A percentile compares a stretch with the other conserved stretches of the same genome.
Evolutionary conservation across 2,113 vertebrate genomes (phyloP).

Genomic region (Leptosomus discolor): DNA sequence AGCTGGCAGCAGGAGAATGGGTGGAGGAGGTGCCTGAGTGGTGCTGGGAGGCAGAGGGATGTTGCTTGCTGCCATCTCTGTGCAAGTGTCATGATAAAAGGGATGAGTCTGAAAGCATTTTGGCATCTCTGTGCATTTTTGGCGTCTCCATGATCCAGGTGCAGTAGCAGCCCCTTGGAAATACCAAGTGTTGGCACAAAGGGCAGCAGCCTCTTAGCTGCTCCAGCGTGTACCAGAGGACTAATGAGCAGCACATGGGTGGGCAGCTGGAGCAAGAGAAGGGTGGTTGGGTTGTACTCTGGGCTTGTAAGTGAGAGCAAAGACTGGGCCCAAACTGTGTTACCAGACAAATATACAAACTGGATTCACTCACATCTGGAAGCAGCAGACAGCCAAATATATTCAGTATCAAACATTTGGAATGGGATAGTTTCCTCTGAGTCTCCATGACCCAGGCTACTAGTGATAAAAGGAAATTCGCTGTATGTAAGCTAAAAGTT

Average conservation of each 20-base stretch:
- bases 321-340: background rate
- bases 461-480: conserved; percentile 39
- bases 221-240: accelerated
- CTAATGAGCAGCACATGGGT: accelerated
- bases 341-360: background rate
- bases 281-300: background rate
- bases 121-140: background rate
- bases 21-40: background rate
- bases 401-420: background rate
- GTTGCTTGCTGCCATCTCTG: background rate
- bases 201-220: background rate
- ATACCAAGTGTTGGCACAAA: background rate
- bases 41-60: background rate
- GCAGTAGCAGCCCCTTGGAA: background rate
- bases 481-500: conserved; percentile 10
- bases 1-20: accelerated
- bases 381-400: conserved; percentile 21
- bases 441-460: conserved; percentile 9
- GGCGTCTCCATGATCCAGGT: background rate
- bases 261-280: background rate
- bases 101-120: background rate
- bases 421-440: conserved; percentile 18
- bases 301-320: background rate
- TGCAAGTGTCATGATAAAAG: background rate
- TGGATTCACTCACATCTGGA: background rate